These are phyloP conservation scores for Lepus europaeus DNA, from an alignment of 2,113 vertebrate genomes.

Conservation along the genomic window DNA sequence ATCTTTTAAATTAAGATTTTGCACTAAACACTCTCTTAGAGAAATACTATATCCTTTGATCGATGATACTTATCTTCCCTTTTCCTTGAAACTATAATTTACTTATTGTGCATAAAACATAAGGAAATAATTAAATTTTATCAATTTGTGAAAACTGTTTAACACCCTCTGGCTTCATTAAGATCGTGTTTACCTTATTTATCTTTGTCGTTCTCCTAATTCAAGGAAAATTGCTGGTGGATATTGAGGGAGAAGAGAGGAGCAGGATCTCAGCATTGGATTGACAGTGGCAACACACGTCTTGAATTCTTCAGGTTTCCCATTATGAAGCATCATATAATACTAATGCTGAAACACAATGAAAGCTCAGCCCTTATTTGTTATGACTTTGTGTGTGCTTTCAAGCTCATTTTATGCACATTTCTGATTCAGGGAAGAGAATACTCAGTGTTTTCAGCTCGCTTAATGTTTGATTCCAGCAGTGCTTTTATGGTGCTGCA, in stretches of 20 bases:
- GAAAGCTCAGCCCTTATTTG: neutral
- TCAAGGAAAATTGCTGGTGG: neutral
- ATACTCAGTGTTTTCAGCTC: conserved; percentile 44
- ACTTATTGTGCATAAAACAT: conserved; percentile 6
- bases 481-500: conserved; percentile 7
- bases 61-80: neutral
- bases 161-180: conserved; percentile 23
- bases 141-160: conserved; percentile 32
- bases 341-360: conserved; percentile 27
- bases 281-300: neutral
- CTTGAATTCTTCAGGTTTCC: conserved; percentile 1
- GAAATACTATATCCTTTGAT: neutral
- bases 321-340: neutral
- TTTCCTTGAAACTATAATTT: conserved; percentile 46
- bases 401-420: neutral
- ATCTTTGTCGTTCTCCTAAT: conserved; percentile 38
- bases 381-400: neutral
- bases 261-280: neutral
- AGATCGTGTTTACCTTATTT: neutral
- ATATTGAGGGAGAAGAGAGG: neutral
- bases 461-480: conserved; percentile 20
- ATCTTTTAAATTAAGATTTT: conserved; percentile 38
- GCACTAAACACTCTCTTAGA: neutral
- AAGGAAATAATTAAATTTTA: neutral
- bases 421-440: conserved; percentile 25